Evolutionary conservation across 2,888 invertebrate species (phyloP).

Genomic region (Cantharis rufa): DNA sequence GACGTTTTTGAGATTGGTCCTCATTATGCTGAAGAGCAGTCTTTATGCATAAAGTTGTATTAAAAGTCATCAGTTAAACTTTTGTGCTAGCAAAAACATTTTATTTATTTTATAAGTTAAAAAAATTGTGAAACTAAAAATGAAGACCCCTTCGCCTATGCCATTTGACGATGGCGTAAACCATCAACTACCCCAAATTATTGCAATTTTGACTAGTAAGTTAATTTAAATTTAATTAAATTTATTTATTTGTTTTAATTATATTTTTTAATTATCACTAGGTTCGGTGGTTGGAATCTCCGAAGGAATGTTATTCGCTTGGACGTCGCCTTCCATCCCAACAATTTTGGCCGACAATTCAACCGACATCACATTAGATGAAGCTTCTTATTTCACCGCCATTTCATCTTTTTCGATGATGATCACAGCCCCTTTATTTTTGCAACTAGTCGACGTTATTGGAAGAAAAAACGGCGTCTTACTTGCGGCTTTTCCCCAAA

Average conservation of each 20-base stretch:
- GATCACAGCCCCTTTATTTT: conserved; percentile 28
- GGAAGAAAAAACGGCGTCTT: conserved; percentile 39
- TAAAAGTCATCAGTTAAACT: neutral
- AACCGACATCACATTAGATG: conserved; percentile 28
- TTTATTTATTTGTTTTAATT: neutral
- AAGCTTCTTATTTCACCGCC: conserved; percentile 36
- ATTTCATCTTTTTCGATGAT: conserved; percentile 32
- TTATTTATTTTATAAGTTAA: neutral
- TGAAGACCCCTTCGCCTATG: neutral
- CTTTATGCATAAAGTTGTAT: neutral
- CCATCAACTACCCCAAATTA: conserved; percentile 10
- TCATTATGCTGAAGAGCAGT: neutral
- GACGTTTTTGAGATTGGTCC: neutral
- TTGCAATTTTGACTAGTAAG: conserved; percentile 7
- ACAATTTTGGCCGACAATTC: conserved; percentile 2
- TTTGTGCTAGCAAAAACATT: no score
- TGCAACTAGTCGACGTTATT: conserved; percentile 29
- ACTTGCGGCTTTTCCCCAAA: conserved; percentile 41
- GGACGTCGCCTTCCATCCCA: conserved; percentile 19
- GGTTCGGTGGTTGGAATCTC: conserved; percentile 2
- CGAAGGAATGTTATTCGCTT: conserved; percentile 10
- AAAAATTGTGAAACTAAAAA: neutral
- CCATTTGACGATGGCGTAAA: neutral
- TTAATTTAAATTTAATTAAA: neutral
- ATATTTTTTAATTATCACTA: neutral